These are phyloP conservation scores for Drepana falcataria DNA, from an alignment of 2,888 invertebrate genomes.

Conservation along the genomic window DNA sequence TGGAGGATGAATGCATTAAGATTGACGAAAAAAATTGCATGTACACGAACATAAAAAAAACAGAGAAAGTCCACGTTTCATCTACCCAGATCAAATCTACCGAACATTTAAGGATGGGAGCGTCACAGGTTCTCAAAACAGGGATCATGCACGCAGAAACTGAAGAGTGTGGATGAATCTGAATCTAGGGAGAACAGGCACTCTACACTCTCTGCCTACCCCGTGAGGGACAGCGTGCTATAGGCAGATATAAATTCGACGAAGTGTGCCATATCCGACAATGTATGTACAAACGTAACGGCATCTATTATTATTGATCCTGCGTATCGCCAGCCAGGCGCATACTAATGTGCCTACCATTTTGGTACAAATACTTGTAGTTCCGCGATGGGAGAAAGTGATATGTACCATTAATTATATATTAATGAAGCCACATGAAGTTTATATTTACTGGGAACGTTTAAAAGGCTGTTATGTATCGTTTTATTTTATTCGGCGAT, in stretches of 20 bases:
- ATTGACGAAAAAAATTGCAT: too few species aligned
- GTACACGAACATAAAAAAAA: too few species aligned
- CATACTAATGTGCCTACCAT: constrained; percentile 52
- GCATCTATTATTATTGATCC: constrained; percentile 56
- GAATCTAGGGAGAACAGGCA: too few species aligned
- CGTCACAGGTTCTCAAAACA: too few species aligned
- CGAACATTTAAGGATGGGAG: too few species aligned
- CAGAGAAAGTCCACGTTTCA: too few species aligned
- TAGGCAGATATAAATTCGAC: neutral
- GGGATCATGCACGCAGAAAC: too few species aligned
- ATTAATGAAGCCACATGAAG: constrained; percentile 28
- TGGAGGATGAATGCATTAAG: too few species aligned
- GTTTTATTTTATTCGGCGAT: neutral
- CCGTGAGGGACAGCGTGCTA: too few species aligned
- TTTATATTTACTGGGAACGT: constrained; percentile 2
- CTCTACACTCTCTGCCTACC: too few species aligned
- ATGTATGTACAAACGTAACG: constrained; percentile 29
- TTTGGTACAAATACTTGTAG: constrained; percentile 25
- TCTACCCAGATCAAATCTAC: too few species aligned
- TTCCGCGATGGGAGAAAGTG: constrained; percentile 56
- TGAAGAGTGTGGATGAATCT: too few species aligned
- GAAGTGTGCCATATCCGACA: constrained; percentile 28
- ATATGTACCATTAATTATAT: constrained; percentile 41
- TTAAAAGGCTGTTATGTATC: neutral
- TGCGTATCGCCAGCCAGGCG: constrained; percentile 24